Base-by-base conservation (phyloP, 2,888 invertebrate species). In the Coenonympha glycerion region DNA sequence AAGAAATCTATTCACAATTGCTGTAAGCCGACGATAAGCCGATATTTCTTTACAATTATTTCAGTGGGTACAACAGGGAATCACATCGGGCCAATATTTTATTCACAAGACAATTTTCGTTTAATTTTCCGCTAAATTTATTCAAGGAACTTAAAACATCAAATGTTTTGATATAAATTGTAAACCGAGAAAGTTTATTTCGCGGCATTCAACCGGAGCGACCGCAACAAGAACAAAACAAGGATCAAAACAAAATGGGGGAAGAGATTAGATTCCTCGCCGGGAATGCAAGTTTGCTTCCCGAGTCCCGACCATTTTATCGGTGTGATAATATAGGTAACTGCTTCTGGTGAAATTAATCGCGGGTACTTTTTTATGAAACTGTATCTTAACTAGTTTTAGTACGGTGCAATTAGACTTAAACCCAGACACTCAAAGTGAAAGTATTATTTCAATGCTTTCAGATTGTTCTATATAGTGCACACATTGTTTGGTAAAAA, bases 201-300 rank as follows among this genome's bases (percentile, higher is more conserved):
- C 9, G 3, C 19, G 9, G 18, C 31, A 37, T 18, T 44, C 52
- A 47, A 22, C 24, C 26, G 39, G 37, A 18, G 26, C 15, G 40
- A 53, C 49, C 41, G 15, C 41, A 49, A 49, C 41, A 24, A 46
- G 19, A 31, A 28, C 24, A 31, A 41, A 39, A 52, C 47, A 51
- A 47, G 16, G 19, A 42, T 52, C 30, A 47, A 48, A 52, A 52
- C 30, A 45, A 45, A 46, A 47, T 41, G 46, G 45, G 31, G 36
- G 49, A 36, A 49, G 49, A 49, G 52, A 55, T 57, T 57, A 45
- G 55, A 57, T 52, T 55, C 47, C 49, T 33, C 16, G 16, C 45
- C 41, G 22, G 15, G 49, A 47, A 39, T 42, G 36, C 34, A 40
- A 47, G 48, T 41, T 52, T 33, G 24, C 39, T 47, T n/a, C n/a